Evolutionary conservation across 2,113 vertebrate genomes (phyloP), one percentile per base, ranked within the genome.

Genomic region (Platichthys stellatus): DNA sequence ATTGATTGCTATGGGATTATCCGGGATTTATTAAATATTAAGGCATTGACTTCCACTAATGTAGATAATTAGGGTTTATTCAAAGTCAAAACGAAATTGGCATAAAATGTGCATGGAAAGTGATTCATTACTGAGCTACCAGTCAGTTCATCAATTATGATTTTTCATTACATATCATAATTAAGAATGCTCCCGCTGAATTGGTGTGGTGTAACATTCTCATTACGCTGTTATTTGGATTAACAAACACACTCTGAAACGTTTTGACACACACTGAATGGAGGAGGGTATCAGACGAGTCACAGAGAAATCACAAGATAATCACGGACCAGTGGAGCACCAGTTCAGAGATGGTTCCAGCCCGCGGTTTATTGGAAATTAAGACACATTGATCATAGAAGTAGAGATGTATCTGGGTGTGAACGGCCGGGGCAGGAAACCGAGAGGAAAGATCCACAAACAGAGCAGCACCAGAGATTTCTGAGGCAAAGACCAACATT

Each of bases 1-100:
- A 97, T 95, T 96, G 94, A 97, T 97, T 97, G 95, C 94, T 94
- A 51, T 94, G 95, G 95, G 95, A 97, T 96, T 97, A 95, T 92
- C 86, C 90, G 63, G 85, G 95, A 94, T 95, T 94, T 96, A 96
- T 96, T 96, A 95, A 96, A 96, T 96, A 96, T 95, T 95, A 94
- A 95, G 93, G 93, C 95, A 96, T 95, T 97, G 95, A 95, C 95
- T 95, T 95, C 92, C 89, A 84, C 91, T 96, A 95, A 96, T 96
- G 91, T 88, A 88, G 93, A 95, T 96, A 95, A 96, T 97, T 95
- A 95, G 93, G 81, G 93, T 93, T 94, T 92, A 92, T 95, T 95
- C 82, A 94, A 93, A 96, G 93, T 94, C 85, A 78, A 85, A 86
- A 94, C 13, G 74, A 88, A 93, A 95, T 95, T 95, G 93, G 81